Percentiles rank a stretch among this genome's conserved stretches.
These are phyloP conservation scores for Aphelinus atriplicis DNA, from an alignment of 1,140 invertebrate species.

Conservation along the genomic window DNA sequence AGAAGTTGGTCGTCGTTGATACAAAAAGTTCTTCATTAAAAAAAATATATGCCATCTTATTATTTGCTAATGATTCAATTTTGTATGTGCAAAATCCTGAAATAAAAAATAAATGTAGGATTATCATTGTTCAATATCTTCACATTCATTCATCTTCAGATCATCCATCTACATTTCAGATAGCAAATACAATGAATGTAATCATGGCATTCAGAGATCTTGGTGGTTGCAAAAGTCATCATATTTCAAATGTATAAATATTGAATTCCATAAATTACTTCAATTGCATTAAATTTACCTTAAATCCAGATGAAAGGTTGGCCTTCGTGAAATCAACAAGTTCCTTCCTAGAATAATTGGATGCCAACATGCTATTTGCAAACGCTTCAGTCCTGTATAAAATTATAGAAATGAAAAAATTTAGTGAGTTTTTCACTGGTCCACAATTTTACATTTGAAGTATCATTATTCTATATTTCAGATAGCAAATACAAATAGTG, in stretches of 20 bases:
- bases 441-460: too few relatives aligned
- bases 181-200: constrained; percentile 42
- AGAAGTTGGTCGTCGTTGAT: not conserved
- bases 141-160: too few relatives aligned
- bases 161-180: not conserved
- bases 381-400: not conserved
- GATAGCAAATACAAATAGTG: constrained; percentile 39
- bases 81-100: not conserved
- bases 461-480: too few relatives aligned
- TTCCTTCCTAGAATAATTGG: not conserved
- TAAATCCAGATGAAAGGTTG: too few relatives aligned
- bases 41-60: not conserved
- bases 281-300: too few relatives aligned
- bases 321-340: too few relatives aligned
- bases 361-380: not conserved
- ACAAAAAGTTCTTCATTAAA: not conserved
- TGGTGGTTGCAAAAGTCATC: constrained; percentile 37
- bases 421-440: too few relatives aligned
- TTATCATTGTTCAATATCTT: too few relatives aligned
- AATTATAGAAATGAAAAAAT: not conserved
- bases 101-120: too few relatives aligned
- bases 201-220: constrained; percentile 42
- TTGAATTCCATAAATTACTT: too few relatives aligned
- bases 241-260: constrained; percentile 5
- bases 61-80: not conserved